Evolutionary conservation across 2,888 invertebrate species (phyloP), one percentile per base, ranked within the genome.

Genomic region (Drosophila subquinaria): DNA sequence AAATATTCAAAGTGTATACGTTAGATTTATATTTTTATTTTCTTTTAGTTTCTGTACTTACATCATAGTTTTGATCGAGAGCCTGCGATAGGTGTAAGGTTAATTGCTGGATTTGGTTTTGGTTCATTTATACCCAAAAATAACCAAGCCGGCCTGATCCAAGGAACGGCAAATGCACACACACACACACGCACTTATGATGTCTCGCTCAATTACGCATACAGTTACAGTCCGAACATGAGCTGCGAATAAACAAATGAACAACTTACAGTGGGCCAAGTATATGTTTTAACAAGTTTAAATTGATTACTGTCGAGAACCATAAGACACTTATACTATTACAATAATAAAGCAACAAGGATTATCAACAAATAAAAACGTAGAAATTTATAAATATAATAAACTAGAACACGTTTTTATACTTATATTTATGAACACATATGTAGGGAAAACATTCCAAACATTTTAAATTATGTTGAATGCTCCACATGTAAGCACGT

Each of bases 41-140:
- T 9, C 17, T 2, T 35, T 13, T 10, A 0, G 5, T 38, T 43
- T 11, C 3, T 9, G 30, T 53, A 95, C 98, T 98, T 97, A 98
- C 98, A 98, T 98, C 98, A 95, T 98, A 97, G 95, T 97, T 97
- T 95, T 95, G 96, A 96, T 98, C 98, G 95, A 98, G 95, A 94
- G 98, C 97, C 96, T 96, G 96, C 95, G 97, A 96, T 96, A 98
- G 96, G 96, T 96, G 97, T 95, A 97, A 96, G 95, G 97, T 97
- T 95, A 98, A 96, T 95, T 98, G 97, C 94, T 95, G 95, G 94
- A 95, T 95, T 94, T 95, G 89, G 80, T 89, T 95, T 94, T 95
- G 95, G 95, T 95, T 96, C 96, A 96, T 96, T 95, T 95, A 95
- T 87, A 81, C 60, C 61, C 65, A 50, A 64, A 57, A 64, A 67